Base-by-base conservation (phyloP, 2,113 vertebrate genomes). In the Limnothrissa miodon region DNA sequence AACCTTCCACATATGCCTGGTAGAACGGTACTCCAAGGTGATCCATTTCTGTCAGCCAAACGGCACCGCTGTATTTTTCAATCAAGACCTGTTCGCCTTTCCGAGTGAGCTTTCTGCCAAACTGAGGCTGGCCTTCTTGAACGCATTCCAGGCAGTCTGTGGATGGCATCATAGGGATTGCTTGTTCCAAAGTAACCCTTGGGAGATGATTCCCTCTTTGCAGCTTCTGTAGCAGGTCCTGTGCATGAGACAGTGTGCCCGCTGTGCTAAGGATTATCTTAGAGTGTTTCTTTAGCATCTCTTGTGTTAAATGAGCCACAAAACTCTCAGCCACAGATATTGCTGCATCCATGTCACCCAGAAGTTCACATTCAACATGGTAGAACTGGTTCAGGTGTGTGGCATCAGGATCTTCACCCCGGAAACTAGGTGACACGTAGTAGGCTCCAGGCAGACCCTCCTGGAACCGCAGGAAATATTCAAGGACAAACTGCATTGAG, bases 31-130 rank as follows among this genome's bases (percentile, higher is more conserved):
- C 95, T 1, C 90, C 91, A 0, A 95, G 89, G 83, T 95, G 95
- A 82, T 95, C 94, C 95, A 95, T 95, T 86, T 95, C 94, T 1
- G 93, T 95, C 79, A 95, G 84, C 95, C 95, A 95, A 82, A 95
- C 92, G 9, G 91, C 92, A 1, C 93, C 92, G 11, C 92, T 92
- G 62, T 91, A 94, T 87, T 92, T 93, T 81, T 95, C 87, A 0
- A 95, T 94, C 85, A 95, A 85, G 44, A 92, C 88, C 0, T 80
- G 83, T 83, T 95, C 95, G 46, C 95, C 95, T 90, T 92, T 94
- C 5, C 95, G 94, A 13, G 95, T 95, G 33, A 95, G 87, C 86
- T 95, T 95, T 85, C 92, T 91, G 44, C 95, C 94, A 84, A 93
- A 92, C 59, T 93, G 88, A 0, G 94, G 94, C 81, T 95, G 92